Evolutionary conservation across 1,140 invertebrate genomes (phyloP).

Genomic region (Dryas iulia): DNA sequence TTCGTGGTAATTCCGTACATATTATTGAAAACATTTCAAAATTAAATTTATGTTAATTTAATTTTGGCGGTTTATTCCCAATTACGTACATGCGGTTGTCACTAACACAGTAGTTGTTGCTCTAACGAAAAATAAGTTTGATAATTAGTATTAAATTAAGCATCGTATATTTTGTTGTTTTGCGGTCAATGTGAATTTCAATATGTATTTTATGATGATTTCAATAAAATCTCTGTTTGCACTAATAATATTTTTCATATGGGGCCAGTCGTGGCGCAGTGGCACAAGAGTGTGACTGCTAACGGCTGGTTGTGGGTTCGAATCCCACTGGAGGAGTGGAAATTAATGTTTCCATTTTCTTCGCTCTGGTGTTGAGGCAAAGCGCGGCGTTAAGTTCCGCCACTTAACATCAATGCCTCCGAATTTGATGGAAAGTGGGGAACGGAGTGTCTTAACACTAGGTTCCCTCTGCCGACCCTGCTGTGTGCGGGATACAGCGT

Average conservation of each 20-base stretch:
- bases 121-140: neutral
- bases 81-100: slow-evolving; percentile 4
- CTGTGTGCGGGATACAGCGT: neutral
- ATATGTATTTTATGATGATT: neutral
- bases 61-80: slow-evolving; percentile 22
- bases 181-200: neutral
- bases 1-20: neutral
- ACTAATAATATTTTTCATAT: neutral
- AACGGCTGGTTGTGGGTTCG: too few relatives aligned
- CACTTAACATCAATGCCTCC: too few relatives aligned
- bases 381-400: too few relatives aligned
- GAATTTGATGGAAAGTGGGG: too few relatives aligned
- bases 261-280: too few relatives aligned
- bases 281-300: too few relatives aligned
- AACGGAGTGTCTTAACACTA: too few relatives aligned
- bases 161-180: neutral
- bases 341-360: too few relatives aligned
- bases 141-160: slow-evolving; percentile 1
- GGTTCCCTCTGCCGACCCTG: too few relatives aligned
- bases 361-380: too few relatives aligned
- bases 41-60: slow-evolving; percentile 27
- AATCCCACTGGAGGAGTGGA: too few relatives aligned
- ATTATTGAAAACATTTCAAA: slow-evolving; percentile 21
- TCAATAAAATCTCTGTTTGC: neutral
- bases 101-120: slow-evolving; percentile 6